phyloP scores from a whole-genome alignment of 2,888 invertebrate genomes.

The Dioctria rufipes region DNA sequence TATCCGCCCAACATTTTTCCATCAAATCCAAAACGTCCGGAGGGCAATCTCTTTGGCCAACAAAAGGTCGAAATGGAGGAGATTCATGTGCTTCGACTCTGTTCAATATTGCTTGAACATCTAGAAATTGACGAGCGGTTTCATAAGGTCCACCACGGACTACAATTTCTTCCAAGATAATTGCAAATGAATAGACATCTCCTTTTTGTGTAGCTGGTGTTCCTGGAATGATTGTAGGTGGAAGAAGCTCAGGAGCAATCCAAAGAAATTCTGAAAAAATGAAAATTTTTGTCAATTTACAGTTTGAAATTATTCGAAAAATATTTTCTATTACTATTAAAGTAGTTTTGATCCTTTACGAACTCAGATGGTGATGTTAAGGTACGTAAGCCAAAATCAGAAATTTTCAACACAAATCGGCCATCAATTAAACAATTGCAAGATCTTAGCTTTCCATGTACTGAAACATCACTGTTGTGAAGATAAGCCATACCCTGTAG shows the following conservation, averaged over 20 bases:
- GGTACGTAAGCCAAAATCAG: constrained; percentile 87
- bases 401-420: constrained; percentile 90
- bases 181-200: constrained; percentile 92
- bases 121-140: constrained; percentile 78
- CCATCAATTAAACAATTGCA: constrained; percentile 93
- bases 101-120: constrained; percentile 81
- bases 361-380: constrained; percentile 84
- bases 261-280: constrained; percentile 80
- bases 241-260: constrained; percentile 88
- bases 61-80: constrained; percentile 84
- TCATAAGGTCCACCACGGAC: constrained; percentile 86
- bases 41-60: constrained; percentile 80
- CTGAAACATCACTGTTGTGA: constrained; percentile 84
- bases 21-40: constrained; percentile 82
- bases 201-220: constrained; percentile 86
- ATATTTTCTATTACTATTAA: constrained; percentile 76
- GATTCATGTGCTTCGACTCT: constrained; percentile 80
- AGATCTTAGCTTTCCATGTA: constrained; percentile 89
- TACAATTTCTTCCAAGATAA: constrained; percentile 93
- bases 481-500: constrained; percentile 88
- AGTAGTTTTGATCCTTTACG: constrained; percentile 83
- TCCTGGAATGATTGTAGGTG: constrained; percentile 81
- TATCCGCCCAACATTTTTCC: constrained; percentile 85
- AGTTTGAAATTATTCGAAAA: background rate
- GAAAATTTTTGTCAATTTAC: constrained; percentile 5